Conservation (phyloP, 1,140 invertebrate species). For the Lysiphlebus fabarum region DNA sequence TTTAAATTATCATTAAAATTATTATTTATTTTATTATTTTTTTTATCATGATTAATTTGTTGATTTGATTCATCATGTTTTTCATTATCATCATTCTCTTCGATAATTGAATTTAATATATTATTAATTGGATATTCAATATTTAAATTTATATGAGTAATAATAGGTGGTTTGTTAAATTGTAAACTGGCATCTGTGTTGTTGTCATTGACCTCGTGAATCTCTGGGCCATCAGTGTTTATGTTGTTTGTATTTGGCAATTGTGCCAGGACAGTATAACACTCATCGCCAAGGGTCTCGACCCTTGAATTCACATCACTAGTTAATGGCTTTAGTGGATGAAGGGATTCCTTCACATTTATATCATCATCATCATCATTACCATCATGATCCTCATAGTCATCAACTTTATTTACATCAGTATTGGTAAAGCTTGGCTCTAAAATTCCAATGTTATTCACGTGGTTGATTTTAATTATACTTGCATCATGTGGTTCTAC, state of each 20-base stretch:
- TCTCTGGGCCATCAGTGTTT: constrained; percentile 37
- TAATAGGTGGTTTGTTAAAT: constrained; percentile 40
- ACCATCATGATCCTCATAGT: too few relatives aligned
- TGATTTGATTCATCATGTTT: neutral
- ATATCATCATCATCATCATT: neutral
- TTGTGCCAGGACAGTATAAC: constrained; percentile 20
- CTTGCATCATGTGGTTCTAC: constrained; percentile 32
- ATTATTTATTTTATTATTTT: constrained; percentile 8
- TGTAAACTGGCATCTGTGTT: neutral
- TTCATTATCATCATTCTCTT: constrained; percentile 16
- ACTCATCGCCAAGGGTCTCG: constrained; percentile 26
- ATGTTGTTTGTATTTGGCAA: constrained; percentile 20
- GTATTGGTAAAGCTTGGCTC: constrained; percentile 25
- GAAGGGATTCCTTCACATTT: constrained; percentile 40
- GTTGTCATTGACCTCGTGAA: constrained; percentile 44
- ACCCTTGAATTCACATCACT: constrained; percentile 26
- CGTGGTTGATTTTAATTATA: constrained; percentile 28
- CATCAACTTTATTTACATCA: neutral
- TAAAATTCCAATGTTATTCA: constrained; percentile 43
- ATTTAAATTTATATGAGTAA: constrained; percentile 60
- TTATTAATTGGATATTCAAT: constrained; percentile 49
- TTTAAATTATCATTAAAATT: too few relatives aligned
- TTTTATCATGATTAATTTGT: constrained; percentile 41
- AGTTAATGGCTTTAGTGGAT: constrained; percentile 32
- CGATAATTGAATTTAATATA: constrained; percentile 25